Conservation (phyloP, 1,140 invertebrate species). For the Ips nitidus region DNA sequence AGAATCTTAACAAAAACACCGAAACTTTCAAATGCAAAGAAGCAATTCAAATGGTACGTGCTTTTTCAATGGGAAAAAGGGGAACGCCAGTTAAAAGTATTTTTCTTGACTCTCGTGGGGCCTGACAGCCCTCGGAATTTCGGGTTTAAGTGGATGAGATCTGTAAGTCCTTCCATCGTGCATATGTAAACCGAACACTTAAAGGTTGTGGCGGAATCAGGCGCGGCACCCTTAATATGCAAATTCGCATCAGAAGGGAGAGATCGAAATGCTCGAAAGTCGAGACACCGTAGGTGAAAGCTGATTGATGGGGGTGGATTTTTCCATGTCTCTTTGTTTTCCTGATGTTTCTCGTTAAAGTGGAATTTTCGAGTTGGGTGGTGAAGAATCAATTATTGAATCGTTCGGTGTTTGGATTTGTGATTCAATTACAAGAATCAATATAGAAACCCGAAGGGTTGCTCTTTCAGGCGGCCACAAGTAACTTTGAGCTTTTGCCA, state of each 20-base stretch:
- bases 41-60: slow-evolving; percentile 3
- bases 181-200: slow-evolving; percentile 8
- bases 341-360: no score
- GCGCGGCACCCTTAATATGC: not conserved
- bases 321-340: no score
- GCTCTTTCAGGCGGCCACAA: no score
- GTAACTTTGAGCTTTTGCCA: no score
- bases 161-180: not conserved
- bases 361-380: no score
- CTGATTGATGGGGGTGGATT: no score
- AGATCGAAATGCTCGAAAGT: no score
- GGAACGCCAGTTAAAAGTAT: slow-evolving; percentile 1
- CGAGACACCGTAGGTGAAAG: no score
- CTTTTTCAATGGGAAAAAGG: not conserved
- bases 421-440: no score
- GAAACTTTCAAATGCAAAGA: not conserved
- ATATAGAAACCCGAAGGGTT: no score
- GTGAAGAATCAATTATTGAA: no score
- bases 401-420: no score
- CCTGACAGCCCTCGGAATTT: slow-evolving; percentile 13
- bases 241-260: not conserved
- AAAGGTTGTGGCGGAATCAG: slow-evolving; percentile 10
- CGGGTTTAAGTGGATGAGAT: slow-evolving; percentile 8
- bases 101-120: not conserved
- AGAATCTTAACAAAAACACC: not conserved